A percentile compares a stretch with the other conserved stretches of the same genome.
Evolutionary conservation across 2,797 vertebrate species (phyloP).

Genomic region (Chiropotes sagulatus): DNA sequence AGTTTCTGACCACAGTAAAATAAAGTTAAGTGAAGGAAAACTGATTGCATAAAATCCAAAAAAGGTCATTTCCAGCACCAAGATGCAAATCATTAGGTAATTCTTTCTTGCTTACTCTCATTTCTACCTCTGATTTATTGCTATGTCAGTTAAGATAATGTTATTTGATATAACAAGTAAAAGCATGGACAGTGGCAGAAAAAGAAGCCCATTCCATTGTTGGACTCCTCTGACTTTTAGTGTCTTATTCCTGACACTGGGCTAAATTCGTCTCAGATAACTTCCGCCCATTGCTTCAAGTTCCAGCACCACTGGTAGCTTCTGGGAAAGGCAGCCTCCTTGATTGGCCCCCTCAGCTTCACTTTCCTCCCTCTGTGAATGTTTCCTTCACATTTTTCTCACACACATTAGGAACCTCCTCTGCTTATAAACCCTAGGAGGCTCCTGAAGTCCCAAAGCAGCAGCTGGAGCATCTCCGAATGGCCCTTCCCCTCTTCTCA

Average conservation of each 20-base stretch:
- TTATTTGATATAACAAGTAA: no score
- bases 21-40: background rate
- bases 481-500: background rate
- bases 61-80: background rate
- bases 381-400: background rate
- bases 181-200: fast-evolving
- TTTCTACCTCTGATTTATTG: background rate
- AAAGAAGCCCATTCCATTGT: fast-evolving
- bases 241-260: background rate
- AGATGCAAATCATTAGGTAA: no score
- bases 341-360: background rate
- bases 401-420: background rate
- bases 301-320: background rate
- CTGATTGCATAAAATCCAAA: no score
- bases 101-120: background rate
- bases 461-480: background rate
- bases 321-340: background rate
- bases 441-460: background rate
- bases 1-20: background rate
- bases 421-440: background rate
- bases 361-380: background rate
- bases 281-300: background rate
- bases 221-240: background rate
- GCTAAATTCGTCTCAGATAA: background rate
- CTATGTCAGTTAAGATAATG: no score